A percentile compares a stretch with the other conserved stretches of the same genome.
phyloP scores from a whole-genome alignment of 37 sponge, comb jelly and placozoan genomes.

The Chondrilla cf. caribensis region DNA sequence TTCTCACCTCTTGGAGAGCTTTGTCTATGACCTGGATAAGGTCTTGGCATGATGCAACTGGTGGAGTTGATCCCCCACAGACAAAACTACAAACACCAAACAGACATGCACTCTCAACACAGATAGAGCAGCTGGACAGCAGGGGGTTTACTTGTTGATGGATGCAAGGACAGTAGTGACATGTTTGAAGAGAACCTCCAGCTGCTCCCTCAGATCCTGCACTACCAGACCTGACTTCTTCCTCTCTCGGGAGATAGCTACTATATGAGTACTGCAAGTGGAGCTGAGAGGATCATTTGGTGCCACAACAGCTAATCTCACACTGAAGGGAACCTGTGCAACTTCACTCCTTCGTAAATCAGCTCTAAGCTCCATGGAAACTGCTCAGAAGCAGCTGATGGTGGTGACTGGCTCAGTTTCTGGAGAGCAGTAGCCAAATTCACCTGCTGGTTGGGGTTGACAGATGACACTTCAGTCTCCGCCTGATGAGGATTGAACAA shows the following conservation, averaged over 20 bases:
- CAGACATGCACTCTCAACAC: not conserved
- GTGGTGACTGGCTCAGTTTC: conserved; percentile 2
- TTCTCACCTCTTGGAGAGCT: not conserved
- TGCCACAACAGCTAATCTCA: not conserved
- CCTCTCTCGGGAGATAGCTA: not conserved
- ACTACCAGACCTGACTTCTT: not conserved
- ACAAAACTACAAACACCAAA: not conserved
- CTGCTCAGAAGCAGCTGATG: not conserved
- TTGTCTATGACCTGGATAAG: not conserved
- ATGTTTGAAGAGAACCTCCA: not conserved
- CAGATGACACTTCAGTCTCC: not conserved
- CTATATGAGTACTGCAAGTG: not conserved
- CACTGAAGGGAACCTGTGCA: no score
- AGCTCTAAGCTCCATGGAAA: conserved; percentile 32
- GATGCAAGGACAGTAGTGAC: not conserved
- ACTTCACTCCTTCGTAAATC: conserved; percentile 16
- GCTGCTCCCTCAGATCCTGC: not conserved
- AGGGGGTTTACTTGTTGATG: not conserved
- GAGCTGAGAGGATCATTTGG: not conserved
- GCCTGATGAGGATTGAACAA: not conserved
- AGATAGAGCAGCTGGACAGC: not conserved
- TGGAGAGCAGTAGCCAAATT: not conserved
- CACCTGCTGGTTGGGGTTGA: not conserved
- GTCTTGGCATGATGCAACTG: not conserved
- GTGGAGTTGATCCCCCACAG: not conserved